Conservation (phyloP, 2,113 vertebrate species). For the Oxygymnocypris stewartii region DNA sequence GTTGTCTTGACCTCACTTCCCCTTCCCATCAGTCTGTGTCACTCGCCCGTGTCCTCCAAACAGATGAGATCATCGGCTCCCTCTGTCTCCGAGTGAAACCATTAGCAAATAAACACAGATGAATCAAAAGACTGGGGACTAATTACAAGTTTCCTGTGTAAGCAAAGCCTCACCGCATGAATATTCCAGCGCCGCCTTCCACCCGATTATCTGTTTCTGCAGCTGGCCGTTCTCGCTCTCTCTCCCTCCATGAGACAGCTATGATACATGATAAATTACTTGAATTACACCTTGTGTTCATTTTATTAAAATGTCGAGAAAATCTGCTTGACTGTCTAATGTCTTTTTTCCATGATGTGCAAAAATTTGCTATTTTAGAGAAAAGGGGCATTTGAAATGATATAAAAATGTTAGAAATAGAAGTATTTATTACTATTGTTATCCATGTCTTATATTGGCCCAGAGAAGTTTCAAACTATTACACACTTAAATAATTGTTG, state of each 20-base stretch:
- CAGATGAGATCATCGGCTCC: conserved; percentile 41
- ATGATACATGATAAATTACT: conserved; percentile 31
- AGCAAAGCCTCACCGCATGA: conserved; percentile 33
- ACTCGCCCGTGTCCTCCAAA: conserved; percentile 38
- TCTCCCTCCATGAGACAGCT: conserved; percentile 18
- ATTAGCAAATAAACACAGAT: conserved; percentile 44
- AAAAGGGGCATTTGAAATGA: neutral
- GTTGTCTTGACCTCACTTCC: conserved; percentile 27
- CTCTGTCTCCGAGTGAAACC: conserved; percentile 29
- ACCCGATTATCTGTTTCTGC: conserved; percentile 26
- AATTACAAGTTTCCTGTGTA: conserved; percentile 43
- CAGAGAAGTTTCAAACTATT: neutral
- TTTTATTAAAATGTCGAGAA: conserved; percentile 32
- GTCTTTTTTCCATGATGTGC: neutral
- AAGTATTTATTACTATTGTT: neutral
- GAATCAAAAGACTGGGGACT: conserved; percentile 41
- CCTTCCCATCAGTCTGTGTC: conserved; percentile 31
- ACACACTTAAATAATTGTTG: neutral
- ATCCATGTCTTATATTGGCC: neutral
- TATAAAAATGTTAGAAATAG: neutral
- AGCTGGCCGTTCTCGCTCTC: conserved; percentile 12
- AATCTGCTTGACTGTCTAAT: neutral
- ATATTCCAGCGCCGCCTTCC: conserved; percentile 20
- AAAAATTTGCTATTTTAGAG: neutral
- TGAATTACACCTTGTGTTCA: conserved; percentile 23